Conservation (phyloP, 2,797 vertebrate genomes). For the Hippopotamyrus pictus region DNA sequence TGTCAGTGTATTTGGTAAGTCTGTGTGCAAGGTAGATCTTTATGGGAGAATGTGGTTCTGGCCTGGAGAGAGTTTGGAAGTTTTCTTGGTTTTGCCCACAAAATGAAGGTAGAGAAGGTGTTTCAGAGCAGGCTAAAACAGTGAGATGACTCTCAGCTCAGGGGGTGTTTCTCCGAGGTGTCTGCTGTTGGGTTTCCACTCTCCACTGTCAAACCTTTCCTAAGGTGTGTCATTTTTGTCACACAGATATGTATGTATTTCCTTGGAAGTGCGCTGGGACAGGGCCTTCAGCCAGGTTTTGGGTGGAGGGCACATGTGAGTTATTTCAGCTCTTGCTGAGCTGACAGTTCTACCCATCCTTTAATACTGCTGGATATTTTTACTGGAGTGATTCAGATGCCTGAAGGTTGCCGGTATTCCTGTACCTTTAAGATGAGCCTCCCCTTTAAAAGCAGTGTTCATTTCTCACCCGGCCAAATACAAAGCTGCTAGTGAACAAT, state of each 20-base stretch:
- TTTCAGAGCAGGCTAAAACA: not conserved
- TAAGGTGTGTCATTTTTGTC: not conserved
- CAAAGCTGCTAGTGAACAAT: not conserved
- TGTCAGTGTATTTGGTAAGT: not conserved
- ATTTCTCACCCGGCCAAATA: not conserved
- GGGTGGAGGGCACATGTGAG: not conserved
- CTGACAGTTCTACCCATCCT: not conserved
- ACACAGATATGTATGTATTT: not conserved
- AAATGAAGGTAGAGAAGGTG: not conserved
- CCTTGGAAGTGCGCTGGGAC: not conserved
- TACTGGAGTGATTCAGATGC: not conserved
- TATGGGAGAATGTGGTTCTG: not conserved
- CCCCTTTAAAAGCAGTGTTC: not conserved
- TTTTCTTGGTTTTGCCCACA: not conserved
- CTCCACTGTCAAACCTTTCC: not conserved
- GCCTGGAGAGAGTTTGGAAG: not conserved
- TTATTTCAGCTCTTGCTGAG: not conserved
- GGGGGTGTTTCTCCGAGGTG: not conserved
- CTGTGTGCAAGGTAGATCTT: not conserved
- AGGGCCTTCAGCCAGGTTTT: not conserved
- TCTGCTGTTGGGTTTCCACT: not conserved
- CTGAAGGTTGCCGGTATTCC: not conserved
- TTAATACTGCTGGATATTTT: not conserved
- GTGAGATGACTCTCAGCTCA: not conserved
- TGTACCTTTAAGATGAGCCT: not conserved